Evolutionary conservation across 2,888 invertebrate species (phyloP), one percentile per base, ranked within the genome.

Genomic region (Spilosoma lubricipeda): DNA sequence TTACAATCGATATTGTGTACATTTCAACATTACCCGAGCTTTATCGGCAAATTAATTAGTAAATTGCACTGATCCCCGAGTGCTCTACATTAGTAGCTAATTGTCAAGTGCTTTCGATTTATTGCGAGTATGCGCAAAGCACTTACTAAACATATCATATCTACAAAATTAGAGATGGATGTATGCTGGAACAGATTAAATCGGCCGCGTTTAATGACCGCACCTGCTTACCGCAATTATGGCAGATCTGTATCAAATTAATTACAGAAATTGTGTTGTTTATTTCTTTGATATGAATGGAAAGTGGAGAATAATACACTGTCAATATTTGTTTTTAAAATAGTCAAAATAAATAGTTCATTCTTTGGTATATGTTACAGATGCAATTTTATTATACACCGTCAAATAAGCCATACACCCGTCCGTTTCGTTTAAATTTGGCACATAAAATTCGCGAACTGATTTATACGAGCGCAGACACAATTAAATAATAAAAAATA

Each of bases 91-190:
- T 85, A 83, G 76, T 56, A 73, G 74, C 77, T 86, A 89, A 88
- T 89, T 86, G 84, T 82, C 79, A 84, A 85, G 83, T 85, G 85
- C 85, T 84, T 86, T 88, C 86, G 83, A 88, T 84, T 90, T 88
- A 89, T 84, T 80, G 87, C 84, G 80, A 83, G 84, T 84, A 85
- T 82, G 79, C 77, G 73, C 67, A 77, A 75, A 76, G 73, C 71
- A 77, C 75, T 82, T 70, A 80, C 75, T 80, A 75, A 71, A 82
- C 78, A 72, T 75, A 75, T 82, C 71, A 79, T 79, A 79, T 75
- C 76, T 77, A 76, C 71, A 80, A 77, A 77, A 52, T 80, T 79
- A 73, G 69, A 80, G 76, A 78, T 79, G 74, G 75, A 74, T 76
- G 71, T 73, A 80, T 81, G 81, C 79, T 81, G 82, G 77, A 80